These are phyloP conservation scores for Luperina testacea DNA, from an alignment of 2,888 invertebrate species.

Conservation along the genomic window DNA sequence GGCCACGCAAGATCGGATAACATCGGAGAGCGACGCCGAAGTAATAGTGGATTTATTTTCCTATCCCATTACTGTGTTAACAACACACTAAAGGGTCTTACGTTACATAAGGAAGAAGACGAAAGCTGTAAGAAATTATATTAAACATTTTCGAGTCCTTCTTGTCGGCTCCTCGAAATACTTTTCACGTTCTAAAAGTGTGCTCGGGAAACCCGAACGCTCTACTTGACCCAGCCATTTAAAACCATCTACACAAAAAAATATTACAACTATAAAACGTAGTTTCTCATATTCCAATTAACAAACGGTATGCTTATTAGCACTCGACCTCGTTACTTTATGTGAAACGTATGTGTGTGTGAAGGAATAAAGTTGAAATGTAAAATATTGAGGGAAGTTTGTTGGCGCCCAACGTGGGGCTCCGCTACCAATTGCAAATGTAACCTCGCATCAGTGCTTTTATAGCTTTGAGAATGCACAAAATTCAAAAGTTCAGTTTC, in stretches of 20 bases:
- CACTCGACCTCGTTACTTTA: conserved; percentile 63
- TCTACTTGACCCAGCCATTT: conserved; percentile 29
- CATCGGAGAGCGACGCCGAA: conserved; percentile 56
- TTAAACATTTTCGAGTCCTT: not conserved
- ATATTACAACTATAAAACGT: conserved; percentile 41
- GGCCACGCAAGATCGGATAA: conserved; percentile 69
- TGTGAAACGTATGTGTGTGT: conserved; percentile 53
- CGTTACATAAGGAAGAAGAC: conserved; percentile 19
- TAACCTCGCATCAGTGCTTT: conserved; percentile 76
- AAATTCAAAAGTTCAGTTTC: conserved; percentile 73
- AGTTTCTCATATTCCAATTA: conserved; percentile 63
- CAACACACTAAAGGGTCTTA: conserved; percentile 50
- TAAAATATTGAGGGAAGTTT: conserved; percentile 71
- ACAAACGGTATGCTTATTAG: conserved; percentile 63
- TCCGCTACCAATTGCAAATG: conserved; percentile 75
- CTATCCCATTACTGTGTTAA: conserved; percentile 60
- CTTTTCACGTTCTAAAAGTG: conserved; percentile 20
- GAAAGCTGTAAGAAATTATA: conserved; percentile 24
- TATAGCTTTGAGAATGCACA: conserved; percentile 73
- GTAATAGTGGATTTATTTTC: conserved; percentile 67
- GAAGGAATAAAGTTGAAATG: conserved; percentile 66
- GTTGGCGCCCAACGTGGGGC: conserved; percentile 77
- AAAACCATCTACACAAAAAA: conserved; percentile 53
- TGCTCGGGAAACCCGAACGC: conserved; percentile 10
- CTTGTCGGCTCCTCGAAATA: conserved; percentile 8